Evolutionary conservation across 2,113 vertebrate species (phyloP), one percentile per base, ranked within the genome.

Genomic region (Prionailurus viverrinus): DNA sequence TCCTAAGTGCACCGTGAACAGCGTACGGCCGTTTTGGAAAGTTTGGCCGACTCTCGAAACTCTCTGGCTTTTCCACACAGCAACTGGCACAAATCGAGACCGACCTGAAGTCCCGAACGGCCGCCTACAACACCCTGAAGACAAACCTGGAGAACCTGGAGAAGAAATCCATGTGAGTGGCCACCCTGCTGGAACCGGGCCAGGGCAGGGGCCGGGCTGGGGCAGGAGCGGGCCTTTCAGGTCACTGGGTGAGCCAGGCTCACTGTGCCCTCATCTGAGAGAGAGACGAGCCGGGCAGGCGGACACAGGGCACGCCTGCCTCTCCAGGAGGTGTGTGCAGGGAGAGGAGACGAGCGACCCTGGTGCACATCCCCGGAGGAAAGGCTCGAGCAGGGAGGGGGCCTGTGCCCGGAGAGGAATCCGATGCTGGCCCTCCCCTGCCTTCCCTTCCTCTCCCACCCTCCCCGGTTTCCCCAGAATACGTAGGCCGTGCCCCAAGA

Each of bases 41-140:
- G 73, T 61, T 41, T 4, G 1, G 9, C 61, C 55, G 15, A 68
- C 23, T 53, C 81, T 25, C 48, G 33, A 9, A 48, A 16, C 7
- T 4, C 61, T 89, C 96, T 90, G 94, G 7, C n/a, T 83, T 98
- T 88, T 65, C 36, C 61, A 66, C 97, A 80, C 92, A 99, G 99
- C 99, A 99, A 99, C 98, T 99, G 93, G 99, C 98, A 33, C 99
- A 99, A 95, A 99, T 99, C 76, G 99, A 99, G 96, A 48, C 98
- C 7, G 99, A 99, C 89, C 95, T 99, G 85, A 99, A 99, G 98
- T 98, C 98, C 25, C 98, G 99, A 45, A 98, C 98, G 12, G 98
- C 98, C 0, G 98, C 99, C 0, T 99, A 99, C 98, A 99, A 97
- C 97, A 99, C 98, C 5, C 98, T 99, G 91, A 99, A 99, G 98